Evolutionary conservation across 2,113 vertebrate species (phyloP).

Genomic region (Anoplopoma fimbria): DNA sequence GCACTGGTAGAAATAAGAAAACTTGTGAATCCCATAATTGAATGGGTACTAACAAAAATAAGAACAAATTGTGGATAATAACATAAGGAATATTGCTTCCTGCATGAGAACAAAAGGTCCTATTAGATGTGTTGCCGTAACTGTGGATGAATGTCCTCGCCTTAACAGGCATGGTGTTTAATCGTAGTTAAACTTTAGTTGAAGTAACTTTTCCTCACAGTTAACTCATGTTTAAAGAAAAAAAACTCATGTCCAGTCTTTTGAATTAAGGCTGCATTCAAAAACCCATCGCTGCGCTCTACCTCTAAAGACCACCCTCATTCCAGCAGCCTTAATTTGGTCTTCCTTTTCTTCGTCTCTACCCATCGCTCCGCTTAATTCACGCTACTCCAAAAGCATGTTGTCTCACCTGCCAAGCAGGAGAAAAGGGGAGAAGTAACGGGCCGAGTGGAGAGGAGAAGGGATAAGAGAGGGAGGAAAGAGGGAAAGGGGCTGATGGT

Average conservation of each 20-base stretch:
- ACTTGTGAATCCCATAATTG: not conserved
- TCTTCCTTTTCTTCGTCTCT: slow-evolving; percentile 69
- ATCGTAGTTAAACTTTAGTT: slow-evolving; percentile 18
- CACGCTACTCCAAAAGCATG: slow-evolving; percentile 76
- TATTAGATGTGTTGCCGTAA: not conserved
- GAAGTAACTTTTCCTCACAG: slow-evolving; percentile 48
- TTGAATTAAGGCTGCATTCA: slow-evolving; percentile 64
- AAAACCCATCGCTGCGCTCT: slow-evolving; percentile 30
- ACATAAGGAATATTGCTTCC: not conserved
- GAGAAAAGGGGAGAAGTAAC: slow-evolving; percentile 42
- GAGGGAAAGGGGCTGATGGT: slow-evolving; percentile 65
- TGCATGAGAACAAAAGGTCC: not conserved
- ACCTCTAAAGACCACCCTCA: slow-evolving; percentile 38
- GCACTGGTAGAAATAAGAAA: not conserved
- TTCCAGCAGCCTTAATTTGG: slow-evolving; percentile 79
- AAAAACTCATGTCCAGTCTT: slow-evolving; percentile 47
- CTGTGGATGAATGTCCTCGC: not conserved
- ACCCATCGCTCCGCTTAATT: slow-evolving; percentile 75
- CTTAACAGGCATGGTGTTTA: slow-evolving; percentile 30
- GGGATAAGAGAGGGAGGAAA: slow-evolving; percentile 27
- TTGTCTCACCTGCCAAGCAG: slow-evolving; percentile 82
- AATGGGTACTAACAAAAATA: not conserved
- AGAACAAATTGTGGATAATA: too few relatives aligned
- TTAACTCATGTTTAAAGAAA: slow-evolving; percentile 48
- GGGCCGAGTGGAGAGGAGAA: slow-evolving; percentile 31